Conservation (phyloP, 2,888 invertebrate species). For the Aethes cnicana region DNA sequence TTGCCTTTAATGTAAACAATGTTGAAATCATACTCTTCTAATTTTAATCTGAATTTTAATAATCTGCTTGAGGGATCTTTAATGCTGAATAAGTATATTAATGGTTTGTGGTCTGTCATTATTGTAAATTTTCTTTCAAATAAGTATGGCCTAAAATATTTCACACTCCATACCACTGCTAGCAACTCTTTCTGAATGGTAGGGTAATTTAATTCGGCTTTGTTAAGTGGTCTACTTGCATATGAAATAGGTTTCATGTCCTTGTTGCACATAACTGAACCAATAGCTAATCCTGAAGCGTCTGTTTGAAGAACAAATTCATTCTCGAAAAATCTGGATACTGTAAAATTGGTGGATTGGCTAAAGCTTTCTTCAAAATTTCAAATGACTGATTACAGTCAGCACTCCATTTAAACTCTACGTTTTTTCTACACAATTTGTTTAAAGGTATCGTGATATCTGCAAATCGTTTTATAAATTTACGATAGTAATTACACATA, state of each 20-base stretch:
- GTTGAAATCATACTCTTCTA: too few relatives aligned
- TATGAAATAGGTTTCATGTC: not conserved
- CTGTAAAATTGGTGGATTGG: constrained; percentile 12
- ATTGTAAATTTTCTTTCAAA: too few relatives aligned
- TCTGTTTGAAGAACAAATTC: not conserved
- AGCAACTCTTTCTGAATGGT: not conserved
- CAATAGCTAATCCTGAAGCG: not conserved
- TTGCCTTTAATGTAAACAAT: too few relatives aligned
- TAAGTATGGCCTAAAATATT: too few relatives aligned
- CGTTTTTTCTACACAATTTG: not conserved
- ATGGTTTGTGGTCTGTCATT: too few relatives aligned
- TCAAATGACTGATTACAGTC: not conserved
- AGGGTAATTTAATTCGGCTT: not conserved
- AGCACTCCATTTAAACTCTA: not conserved
- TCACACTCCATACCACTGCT: too few relatives aligned
- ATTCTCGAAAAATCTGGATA: constrained; percentile 19
- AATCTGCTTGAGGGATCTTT: too few relatives aligned
- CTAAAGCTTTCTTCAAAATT: not conserved
- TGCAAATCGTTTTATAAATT: not conserved
- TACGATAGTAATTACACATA: too few relatives aligned
- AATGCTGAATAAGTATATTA: too few relatives aligned
- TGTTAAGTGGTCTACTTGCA: not conserved
- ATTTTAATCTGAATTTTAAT: too few relatives aligned
- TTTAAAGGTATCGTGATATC: not conserved
- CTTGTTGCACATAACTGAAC: not conserved